Conservation (phyloP, 2,113 vertebrate genomes). For the Cettia cetti region DNA sequence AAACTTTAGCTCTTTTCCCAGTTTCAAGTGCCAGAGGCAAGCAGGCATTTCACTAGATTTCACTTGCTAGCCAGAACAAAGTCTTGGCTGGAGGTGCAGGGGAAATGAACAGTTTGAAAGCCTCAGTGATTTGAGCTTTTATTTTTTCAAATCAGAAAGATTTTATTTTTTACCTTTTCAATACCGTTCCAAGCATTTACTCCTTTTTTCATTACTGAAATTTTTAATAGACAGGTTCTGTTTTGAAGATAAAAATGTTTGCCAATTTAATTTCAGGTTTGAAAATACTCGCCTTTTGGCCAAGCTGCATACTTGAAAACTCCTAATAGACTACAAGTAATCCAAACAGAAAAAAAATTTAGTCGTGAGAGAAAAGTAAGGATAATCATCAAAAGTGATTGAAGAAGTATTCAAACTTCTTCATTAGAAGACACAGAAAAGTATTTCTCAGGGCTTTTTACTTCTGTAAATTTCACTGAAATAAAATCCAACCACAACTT, state of each 20-base stretch:
- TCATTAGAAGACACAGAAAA: neutral
- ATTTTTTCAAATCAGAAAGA: neutral
- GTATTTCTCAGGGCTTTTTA: neutral
- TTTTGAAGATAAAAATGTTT: neutral
- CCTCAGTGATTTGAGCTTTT: neutral
- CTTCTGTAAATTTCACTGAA: neutral
- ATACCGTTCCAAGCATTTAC: neutral
- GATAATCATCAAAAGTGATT: neutral
- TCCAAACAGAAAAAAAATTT: neutral
- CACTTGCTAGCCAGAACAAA: neutral
- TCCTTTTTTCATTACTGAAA: neutral
- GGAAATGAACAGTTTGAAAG: neutral
- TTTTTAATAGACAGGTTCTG: neutral
- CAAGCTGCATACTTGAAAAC: neutral
- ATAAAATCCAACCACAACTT: neutral
- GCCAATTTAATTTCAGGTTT: neutral
- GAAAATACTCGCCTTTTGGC: neutral
- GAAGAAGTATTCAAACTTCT: neutral
- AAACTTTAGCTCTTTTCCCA: neutral
- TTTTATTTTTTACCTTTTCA: neutral
- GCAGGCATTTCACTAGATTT: neutral
- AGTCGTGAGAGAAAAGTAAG: neutral
- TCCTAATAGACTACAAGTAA: neutral
- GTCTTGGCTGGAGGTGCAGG: neutral
- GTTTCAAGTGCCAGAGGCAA: neutral